Conservation (phyloP, 2,113 vertebrate species). For the Oryzias curvinotus region DNA sequence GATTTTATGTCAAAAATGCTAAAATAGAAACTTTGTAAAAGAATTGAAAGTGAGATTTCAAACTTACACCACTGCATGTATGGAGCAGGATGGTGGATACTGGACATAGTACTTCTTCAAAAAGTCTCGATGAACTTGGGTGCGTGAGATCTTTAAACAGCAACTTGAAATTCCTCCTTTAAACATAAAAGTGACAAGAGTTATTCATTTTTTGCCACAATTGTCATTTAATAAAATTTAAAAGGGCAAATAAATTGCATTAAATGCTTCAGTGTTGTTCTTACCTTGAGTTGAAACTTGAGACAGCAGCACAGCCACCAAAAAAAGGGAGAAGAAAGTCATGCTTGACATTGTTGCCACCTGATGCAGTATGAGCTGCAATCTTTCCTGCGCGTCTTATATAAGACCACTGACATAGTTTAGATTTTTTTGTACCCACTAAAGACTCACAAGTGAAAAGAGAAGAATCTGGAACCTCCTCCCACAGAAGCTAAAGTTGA, state of each 20-base stretch:
- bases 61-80: constrained; percentile 67
- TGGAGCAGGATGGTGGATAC: constrained; percentile 6
- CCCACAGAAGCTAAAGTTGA: constrained; percentile 12
- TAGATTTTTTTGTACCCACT: constrained; percentile 31
- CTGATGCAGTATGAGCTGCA: constrained; percentile 2
- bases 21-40: not conserved
- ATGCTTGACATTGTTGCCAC: constrained; percentile 31
- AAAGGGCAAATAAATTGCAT: not conserved
- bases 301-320: constrained; percentile 21
- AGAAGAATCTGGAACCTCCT: constrained; percentile 34
- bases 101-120: constrained; percentile 53
- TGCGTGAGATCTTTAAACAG: constrained; percentile 29
- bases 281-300: constrained; percentile 47
- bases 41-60: not conserved
- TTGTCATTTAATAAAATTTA: not conserved
- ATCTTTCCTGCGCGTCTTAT: constrained; percentile 5
- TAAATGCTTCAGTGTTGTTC: not conserved
- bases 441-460: constrained; percentile 44
- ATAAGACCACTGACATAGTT: constrained; percentile 14
- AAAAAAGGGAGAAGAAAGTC: constrained; percentile 17
- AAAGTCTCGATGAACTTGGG: not conserved
- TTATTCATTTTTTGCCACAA: not conserved
- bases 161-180: constrained; percentile 49
- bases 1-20: not conserved
- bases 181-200: constrained; percentile 10